Conservation (phyloP, 1,140 invertebrate species). For the Harpegnathos saltator region DNA sequence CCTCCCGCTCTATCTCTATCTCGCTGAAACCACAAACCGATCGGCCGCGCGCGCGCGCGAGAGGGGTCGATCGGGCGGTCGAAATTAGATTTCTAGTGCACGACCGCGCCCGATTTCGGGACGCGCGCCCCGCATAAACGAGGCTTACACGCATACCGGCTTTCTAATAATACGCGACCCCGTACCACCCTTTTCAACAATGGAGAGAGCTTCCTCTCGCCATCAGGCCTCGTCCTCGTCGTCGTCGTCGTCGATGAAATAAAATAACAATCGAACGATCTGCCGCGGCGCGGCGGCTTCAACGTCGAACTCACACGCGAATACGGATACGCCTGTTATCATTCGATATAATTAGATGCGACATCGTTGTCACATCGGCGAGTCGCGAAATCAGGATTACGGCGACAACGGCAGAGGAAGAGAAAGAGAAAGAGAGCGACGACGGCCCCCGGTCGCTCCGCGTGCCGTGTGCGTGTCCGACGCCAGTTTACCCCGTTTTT, state of each 20-base stretch:
- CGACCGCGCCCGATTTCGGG: slow-evolving; percentile 69
- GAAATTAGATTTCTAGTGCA: slow-evolving; percentile 79
- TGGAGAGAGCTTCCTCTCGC: slow-evolving; percentile 15
- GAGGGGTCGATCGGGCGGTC: slow-evolving; percentile 30
- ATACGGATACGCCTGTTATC: too few relatives aligned
- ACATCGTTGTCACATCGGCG: too few relatives aligned
- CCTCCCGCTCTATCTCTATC: too few relatives aligned
- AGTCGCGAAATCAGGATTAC: slow-evolving; percentile 10
- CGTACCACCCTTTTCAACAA: slow-evolving; percentile 38
- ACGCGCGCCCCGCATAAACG: slow-evolving; percentile 30
- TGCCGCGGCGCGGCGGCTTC: too few relatives aligned
- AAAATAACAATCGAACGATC: too few relatives aligned
- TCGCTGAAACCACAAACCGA: slow-evolving; percentile 7
- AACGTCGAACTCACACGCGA: too few relatives aligned
- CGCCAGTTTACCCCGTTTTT: slow-evolving; percentile 62
- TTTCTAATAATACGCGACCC: slow-evolving; percentile 70
- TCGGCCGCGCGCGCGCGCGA: neutral
- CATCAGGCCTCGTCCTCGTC: too few relatives aligned
- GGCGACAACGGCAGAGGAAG: neutral
- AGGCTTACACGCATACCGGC: neutral
- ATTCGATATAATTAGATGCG: too few relatives aligned
- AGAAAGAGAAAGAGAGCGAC: slow-evolving; percentile 35
- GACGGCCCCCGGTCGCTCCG: too few relatives aligned
- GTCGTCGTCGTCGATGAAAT: too few relatives aligned
- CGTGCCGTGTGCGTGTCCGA: slow-evolving; percentile 64